phyloP scores from a whole-genome alignment of 2,888 invertebrate genomes.

The Invenusta paracnida region DNA sequence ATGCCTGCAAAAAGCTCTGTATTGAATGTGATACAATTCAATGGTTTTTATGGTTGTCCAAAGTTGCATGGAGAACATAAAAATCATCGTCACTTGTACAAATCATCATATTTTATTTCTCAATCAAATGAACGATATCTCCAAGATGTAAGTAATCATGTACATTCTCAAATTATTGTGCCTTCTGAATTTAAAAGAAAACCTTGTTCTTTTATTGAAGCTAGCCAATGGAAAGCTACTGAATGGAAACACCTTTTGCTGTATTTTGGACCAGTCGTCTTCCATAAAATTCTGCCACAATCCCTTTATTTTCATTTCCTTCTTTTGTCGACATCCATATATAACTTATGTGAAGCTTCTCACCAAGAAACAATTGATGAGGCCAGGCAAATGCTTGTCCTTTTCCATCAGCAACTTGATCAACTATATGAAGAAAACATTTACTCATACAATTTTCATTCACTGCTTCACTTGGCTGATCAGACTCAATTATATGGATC shows the following conservation, averaged over 20 bases:
- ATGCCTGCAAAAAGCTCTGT: constrained; percentile 14
- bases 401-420: constrained; percentile 8
- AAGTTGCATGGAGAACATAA: not conserved
- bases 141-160: not conserved
- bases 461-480: not conserved
- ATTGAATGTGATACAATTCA: constrained; percentile 10
- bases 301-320: not conserved
- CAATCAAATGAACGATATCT: constrained; percentile 1
- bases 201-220: not conserved
- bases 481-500: constrained; percentile 8
- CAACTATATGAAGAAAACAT: constrained; percentile 19
- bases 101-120: not conserved
- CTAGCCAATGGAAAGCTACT: not conserved
- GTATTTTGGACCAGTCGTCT: not conserved
- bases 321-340: not conserved
- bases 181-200: not conserved
- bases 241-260: constrained; percentile 8
- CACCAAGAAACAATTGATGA: not conserved
- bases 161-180: not conserved
- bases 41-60: constrained; percentile 7
- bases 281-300: not conserved
- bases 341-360: constrained; percentile 12
- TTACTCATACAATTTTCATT: not conserved
- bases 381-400: not conserved
- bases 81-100: constrained; percentile 6